These are phyloP conservation scores for Peromyscus polionotus DNA, from an alignment of 2,113 vertebrate species.

Conservation along the genomic window DNA sequence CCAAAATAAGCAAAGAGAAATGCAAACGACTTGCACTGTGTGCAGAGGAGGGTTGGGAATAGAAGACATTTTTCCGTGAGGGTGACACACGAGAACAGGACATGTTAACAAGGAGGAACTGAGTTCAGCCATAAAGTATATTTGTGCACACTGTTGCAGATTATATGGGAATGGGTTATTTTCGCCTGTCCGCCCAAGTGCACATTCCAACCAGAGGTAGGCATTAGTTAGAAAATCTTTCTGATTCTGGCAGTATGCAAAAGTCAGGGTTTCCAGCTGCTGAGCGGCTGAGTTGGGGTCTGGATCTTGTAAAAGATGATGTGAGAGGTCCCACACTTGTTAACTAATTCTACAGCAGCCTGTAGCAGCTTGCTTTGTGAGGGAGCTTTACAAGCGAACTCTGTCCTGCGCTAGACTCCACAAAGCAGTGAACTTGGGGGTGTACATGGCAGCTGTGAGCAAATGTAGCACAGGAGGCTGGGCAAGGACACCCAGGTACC, in stretches of 20 bases:
- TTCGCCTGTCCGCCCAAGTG: conserved; percentile 61
- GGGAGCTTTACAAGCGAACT: not conserved
- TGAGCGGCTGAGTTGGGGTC: not conserved
- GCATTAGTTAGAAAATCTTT: conserved; percentile 43
- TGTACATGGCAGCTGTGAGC: not conserved
- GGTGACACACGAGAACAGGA: conserved; percentile 66
- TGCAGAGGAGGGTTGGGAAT: conserved; percentile 73
- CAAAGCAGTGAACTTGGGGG: not conserved
- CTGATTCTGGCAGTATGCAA: not conserved
- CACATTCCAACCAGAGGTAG: conserved; percentile 62
- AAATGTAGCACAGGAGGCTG: not conserved
- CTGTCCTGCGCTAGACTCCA: not conserved
- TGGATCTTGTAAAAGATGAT: conserved; percentile 5
- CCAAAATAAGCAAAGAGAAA: conserved; percentile 49
- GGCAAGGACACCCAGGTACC: not conserved
- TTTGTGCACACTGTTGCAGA: conserved; percentile 61
- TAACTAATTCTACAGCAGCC: not conserved
- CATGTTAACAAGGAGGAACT: conserved; percentile 67
- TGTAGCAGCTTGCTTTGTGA: not conserved
- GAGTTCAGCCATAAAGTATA: conserved; percentile 46
- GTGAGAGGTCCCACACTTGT: not conserved
- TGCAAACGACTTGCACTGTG: not conserved
- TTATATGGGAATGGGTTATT: conserved; percentile 60
- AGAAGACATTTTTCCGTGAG: conserved; percentile 75
- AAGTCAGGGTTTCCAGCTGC: conserved; percentile 47